A percentile compares a stretch with the other conserved stretches of the same genome.
Conservation (phyloP, 2,797 vertebrate species). For the Cryptoprocta ferox region DNA sequence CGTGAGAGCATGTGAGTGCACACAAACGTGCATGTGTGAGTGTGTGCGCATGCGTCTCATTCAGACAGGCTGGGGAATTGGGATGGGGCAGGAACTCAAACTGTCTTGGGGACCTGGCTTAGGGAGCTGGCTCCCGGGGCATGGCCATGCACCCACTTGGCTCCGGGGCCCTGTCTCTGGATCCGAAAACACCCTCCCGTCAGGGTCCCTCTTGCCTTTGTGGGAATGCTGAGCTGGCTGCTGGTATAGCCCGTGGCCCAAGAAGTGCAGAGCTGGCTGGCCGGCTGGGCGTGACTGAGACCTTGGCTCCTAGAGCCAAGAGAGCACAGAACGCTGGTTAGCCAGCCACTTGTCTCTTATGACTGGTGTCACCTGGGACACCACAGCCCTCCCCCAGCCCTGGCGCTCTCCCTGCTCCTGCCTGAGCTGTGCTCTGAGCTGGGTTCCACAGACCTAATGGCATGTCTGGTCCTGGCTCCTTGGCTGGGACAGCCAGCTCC, state of each 20-base stretch:
- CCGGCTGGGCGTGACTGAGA: neutral
- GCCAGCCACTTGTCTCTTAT: neutral
- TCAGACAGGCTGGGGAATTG: neutral
- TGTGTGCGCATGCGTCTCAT: neutral
- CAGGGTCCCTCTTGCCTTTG: neutral
- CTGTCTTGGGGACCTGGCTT: neutral
- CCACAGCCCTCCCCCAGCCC: neutral
- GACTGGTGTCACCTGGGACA: neutral
- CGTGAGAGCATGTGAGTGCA: neutral
- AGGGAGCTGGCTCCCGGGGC: neutral
- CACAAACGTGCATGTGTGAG: neutral
- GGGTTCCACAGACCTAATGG: neutral
- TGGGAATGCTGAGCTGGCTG: neutral
- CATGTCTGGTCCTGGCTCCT: neutral
- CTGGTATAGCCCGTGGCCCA: neutral
- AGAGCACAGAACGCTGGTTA: neutral
- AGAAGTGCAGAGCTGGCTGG: neutral
- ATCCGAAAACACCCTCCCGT: neutral
- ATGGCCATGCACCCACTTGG: neutral
- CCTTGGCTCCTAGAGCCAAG: neutral
- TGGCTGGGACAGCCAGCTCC: neutral
- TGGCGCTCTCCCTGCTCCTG: neutral
- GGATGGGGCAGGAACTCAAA: neutral
- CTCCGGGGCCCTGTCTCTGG: neutral
- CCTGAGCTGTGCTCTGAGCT: neutral